Evolutionary conservation across 2,113 vertebrate genomes (phyloP), one percentile per base, ranked within the genome.

Genomic region (Columba livia): DNA sequence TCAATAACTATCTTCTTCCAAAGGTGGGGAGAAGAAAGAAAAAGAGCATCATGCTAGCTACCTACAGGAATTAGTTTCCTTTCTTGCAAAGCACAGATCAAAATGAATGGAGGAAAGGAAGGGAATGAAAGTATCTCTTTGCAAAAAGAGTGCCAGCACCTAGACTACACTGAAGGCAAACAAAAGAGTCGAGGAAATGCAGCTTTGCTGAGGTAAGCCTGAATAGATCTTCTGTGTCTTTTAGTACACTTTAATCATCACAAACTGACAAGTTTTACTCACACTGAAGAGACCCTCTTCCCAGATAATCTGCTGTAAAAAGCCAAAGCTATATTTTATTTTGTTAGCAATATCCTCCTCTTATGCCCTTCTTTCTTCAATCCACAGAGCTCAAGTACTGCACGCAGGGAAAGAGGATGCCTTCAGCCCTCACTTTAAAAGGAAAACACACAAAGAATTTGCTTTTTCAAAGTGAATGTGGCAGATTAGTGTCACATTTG

Each of bases 391-490:
- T 93, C 36, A 75, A 79, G 73, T 67, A 79, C 48, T 61, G 51
- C 12, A 12, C 56, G 15, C 62, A 84, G 34, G 38, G 48, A 74
- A 74, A 84, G 42, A 74, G 26, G 34, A 77, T 66, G 72, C 53
- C 72, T 94, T 93, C 72, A 90, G 58, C 20, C 48, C 88, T 48
- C 38, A 65, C 51, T 93, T 92, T 67, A 79, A 87, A 96, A 92
- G 69, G 44, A 82, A 81, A 80, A 87, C 20, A 48, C 31, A 64
- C 58, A 85, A 83, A 82, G 80, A 89, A 50, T 73, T 70, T 44
- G 32, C n/a, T 71, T 86, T 90, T 84, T 87, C 83, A 93, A 94
- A 93, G 73, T 31, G 65, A 89, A 61, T 31, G 32, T 89, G 53
- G n/a, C 44, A 93, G 69, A 90, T 81, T 72, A 93, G 26, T 89